Evolutionary conservation across 2,113 vertebrate genomes (phyloP).

Genomic region (Pollimyrus isidori): DNA sequence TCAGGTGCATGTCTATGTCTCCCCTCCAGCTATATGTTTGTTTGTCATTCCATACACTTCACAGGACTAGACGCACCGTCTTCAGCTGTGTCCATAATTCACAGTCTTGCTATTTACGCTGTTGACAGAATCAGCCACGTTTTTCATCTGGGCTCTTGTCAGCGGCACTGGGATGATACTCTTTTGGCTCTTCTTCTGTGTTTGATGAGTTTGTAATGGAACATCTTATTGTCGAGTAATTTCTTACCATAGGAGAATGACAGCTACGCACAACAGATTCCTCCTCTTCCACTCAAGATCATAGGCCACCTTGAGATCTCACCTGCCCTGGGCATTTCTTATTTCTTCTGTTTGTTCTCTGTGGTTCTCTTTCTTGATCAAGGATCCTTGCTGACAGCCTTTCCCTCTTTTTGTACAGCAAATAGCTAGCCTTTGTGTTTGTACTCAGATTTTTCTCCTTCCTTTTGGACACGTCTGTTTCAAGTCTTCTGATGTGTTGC

Average conservation of each 20-base stretch:
- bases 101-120: not conserved
- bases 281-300: not conserved
- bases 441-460: not conserved
- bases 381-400: not conserved
- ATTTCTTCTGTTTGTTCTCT: not conserved
- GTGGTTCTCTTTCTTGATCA: not conserved
- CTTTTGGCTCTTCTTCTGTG: not conserved
- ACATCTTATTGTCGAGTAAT: not conserved
- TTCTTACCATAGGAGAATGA: not conserved
- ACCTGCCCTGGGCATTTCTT: not conserved
- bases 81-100: not conserved
- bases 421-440: not conserved
- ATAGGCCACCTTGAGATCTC: constrained; percentile 8
- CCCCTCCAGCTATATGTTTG: not conserved
- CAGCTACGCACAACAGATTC: not conserved
- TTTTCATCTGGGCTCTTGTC: not conserved
- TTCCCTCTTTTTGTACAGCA: not conserved
- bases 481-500: not conserved
- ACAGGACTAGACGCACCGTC: not conserved
- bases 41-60: not conserved
- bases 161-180: not conserved
- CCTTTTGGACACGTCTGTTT: not conserved
- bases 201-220: constrained; percentile 3
- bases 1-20: not conserved
- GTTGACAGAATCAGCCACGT: not conserved